phyloP scores from a whole-genome alignment of 53 echinoderm and acorn worm genomes.

The Holothuria scabra region DNA sequence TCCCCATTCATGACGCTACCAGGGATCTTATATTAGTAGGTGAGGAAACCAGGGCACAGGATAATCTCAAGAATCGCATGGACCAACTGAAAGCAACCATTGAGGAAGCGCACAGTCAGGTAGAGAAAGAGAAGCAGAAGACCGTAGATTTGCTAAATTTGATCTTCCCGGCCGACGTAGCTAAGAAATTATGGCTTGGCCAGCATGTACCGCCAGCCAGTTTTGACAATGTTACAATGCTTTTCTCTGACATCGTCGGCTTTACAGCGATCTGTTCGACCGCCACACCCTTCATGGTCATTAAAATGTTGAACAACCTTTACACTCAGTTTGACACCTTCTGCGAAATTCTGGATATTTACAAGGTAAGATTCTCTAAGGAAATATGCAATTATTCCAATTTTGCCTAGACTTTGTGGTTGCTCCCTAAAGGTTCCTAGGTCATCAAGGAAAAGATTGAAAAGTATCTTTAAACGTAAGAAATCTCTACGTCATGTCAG shows the following conservation, averaged over 20 bases:
- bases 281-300: slow-evolving; percentile 92
- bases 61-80: slow-evolving; percentile 90
- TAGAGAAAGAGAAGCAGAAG: slow-evolving; percentile 81
- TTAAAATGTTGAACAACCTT: slow-evolving; percentile 87
- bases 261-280: slow-evolving; percentile 95
- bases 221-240: slow-evolving; percentile 79
- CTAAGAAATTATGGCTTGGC: slow-evolving; percentile 87
- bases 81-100: slow-evolving; percentile 91
- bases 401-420: too few species aligned
- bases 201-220: slow-evolving; percentile 75
- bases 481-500: too few species aligned
- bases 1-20: slow-evolving; percentile 95
- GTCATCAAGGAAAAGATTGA: too few species aligned
- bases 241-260: slow-evolving; percentile 93
- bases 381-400: too few species aligned
- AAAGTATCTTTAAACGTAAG: too few species aligned
- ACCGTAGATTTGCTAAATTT: slow-evolving; percentile 88
- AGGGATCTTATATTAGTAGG: slow-evolving; percentile 92
- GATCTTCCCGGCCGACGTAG: slow-evolving; percentile 91
- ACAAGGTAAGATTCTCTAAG: slow-evolving; percentile 70
- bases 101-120: slow-evolving; percentile 76
- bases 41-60: slow-evolving; percentile 94
- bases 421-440: too few species aligned
- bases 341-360: slow-evolving; percentile 88
- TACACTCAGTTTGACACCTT: slow-evolving; percentile 92